Conservation (phyloP, 2,888 invertebrate species). For the Incurvaria masculella region DNA sequence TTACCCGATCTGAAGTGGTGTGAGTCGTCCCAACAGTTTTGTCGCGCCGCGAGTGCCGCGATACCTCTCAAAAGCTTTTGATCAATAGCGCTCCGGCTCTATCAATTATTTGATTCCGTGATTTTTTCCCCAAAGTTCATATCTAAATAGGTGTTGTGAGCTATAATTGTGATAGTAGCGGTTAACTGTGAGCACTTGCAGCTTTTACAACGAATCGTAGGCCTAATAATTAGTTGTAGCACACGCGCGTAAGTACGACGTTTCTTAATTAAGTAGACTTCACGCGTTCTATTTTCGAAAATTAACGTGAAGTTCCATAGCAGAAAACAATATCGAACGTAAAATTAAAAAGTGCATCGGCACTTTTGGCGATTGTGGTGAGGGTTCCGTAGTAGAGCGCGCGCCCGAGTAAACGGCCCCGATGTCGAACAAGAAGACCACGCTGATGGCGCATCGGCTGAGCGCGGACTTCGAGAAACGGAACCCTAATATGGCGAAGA, state of each 20-base stretch:
- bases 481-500: constrained; percentile 39
- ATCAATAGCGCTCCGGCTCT: constrained; percentile 43
- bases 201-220: background rate
- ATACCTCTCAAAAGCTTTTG: constrained; percentile 22
- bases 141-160: constrained; percentile 5
- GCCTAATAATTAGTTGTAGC: background rate
- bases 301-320: no score
- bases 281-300: no score
- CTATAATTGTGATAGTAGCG: constrained; percentile 17
- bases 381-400: background rate
- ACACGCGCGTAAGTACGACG: no score
- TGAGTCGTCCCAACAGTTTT: no score
- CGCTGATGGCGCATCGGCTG: constrained; percentile 48
- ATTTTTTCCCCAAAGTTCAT: constrained; percentile 7
- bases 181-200: background rate
- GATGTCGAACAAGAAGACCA: constrained; percentile 48
- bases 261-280: no score
- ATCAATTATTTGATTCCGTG: constrained; percentile 50
- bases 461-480: constrained; percentile 51
- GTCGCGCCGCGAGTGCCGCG: background rate
- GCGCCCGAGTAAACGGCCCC: constrained; percentile 26
- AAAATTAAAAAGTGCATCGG: no score
- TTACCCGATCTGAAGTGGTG: no score
- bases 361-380: no score
- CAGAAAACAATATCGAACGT: no score